A percentile compares a stretch with the other conserved stretches of the same genome.
These are phyloP conservation scores for Chrosomus eos DNA, from an alignment of 2,797 vertebrate species.

Conservation along the genomic window DNA sequence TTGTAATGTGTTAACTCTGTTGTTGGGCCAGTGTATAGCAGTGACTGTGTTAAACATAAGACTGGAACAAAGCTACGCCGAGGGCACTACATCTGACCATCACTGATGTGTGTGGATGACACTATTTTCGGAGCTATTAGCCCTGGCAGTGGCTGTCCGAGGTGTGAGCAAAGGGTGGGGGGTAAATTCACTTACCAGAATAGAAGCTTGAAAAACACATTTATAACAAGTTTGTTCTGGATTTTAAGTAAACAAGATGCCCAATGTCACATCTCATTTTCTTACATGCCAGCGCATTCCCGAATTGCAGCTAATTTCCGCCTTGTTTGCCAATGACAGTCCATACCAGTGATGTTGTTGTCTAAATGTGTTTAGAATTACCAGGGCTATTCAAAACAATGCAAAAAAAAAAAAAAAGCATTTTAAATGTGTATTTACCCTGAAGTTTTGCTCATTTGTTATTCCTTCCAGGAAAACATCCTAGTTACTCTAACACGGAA, in stretches of 20 bases:
- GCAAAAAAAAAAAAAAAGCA: not conserved
- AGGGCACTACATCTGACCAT: conserved; percentile 11
- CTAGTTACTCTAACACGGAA: conserved; percentile 41
- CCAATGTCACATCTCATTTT: conserved; percentile 21
- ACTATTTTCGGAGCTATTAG: conserved; percentile 54
- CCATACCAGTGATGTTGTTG: not conserved
- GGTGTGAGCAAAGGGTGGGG: conserved; percentile 39
- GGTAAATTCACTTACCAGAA: conserved; percentile 48
- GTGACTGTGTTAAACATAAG: conserved; percentile 11
- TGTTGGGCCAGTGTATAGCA: not conserved
- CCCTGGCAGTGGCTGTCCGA: conserved; percentile 20
- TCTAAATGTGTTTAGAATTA: conserved; percentile 16
- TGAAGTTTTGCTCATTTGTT: conserved; percentile 42
- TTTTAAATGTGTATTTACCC: not conserved
- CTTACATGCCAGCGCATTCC: conserved; percentile 3
- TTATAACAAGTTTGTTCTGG: conserved; percentile 43
- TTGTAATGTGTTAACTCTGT: not conserved
- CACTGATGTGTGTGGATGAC: conserved; percentile 18
- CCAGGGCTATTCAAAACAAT: not conserved
- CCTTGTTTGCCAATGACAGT: not conserved
- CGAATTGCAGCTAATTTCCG: not conserved
- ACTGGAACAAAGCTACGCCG: not conserved
- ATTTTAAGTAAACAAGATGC: conserved; percentile 54
- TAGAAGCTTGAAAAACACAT: conserved; percentile 50
- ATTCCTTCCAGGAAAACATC: conserved; percentile 55